Base-by-base conservation (phyloP, 2,888 invertebrate genomes). In the Diadegma fenestrale region DNA sequence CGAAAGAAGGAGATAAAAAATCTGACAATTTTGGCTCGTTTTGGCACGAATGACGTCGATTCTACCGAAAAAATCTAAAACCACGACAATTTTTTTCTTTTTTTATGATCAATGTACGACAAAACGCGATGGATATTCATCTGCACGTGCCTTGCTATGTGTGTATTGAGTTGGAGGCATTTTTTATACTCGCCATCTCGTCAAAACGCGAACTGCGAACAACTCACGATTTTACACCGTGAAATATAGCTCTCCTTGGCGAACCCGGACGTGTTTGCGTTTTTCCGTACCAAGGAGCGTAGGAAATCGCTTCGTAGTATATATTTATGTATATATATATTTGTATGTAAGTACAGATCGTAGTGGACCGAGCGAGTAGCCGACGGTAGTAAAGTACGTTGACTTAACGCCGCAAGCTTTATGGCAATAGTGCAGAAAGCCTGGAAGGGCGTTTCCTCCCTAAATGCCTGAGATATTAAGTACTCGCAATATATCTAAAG, bases 261-360 rank as follows among this genome's bases (percentile, higher is more conserved):
- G 90, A 90, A 90, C 90, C 90, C 90, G 90, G 90, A 90, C 89
- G 86, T 88, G 87, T 89, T 68, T 22, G 68, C 26, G 43, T 54
- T 58, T 51, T 86, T 87, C 85, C 88, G 85, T 71, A 33, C 51
- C 48, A 12, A 41, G 66, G 22, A 22, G 30, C 43, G 43, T 68
- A 58, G 41, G 64, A 78, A 48, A 68, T 41, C 26, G 43, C 77
- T 54, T 37, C 54, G 68, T 41, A 68, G 58, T 43, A 58, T 54
- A 77, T 78, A 68, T 54, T 12, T 22, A 22, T 22, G 5, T 54
- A 48, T 48, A 48, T 48, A 54, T 22, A 22, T 54, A 22, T 54
- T 37, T 22, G 22, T 54, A 48, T 48, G n/a, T 48, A 54, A 19
- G n/a, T 54, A 54, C 22, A 19, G 8, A 22, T 10, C 76, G 58